Evolutionary conservation across 2,888 invertebrate species (phyloP).

Genomic region (Scrobipalpa atriplicella): DNA sequence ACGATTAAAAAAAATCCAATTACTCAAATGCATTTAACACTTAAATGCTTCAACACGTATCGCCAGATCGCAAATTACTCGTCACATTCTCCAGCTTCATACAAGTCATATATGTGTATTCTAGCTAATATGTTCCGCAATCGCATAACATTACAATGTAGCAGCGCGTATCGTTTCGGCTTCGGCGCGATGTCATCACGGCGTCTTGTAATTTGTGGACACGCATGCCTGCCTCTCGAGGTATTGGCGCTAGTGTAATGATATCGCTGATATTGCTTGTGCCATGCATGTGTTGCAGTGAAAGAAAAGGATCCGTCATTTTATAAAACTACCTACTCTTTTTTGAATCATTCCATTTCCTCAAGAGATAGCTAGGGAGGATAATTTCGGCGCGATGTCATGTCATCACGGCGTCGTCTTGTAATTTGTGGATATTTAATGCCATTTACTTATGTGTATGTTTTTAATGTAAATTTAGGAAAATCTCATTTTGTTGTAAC

Average conservation of each 20-base stretch:
- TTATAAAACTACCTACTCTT: background rate
- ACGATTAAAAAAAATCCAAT: background rate
- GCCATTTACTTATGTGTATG: background rate
- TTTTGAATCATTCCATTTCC: no score
- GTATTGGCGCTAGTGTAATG: conserved; percentile 20
- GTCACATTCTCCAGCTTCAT: conserved; percentile 10
- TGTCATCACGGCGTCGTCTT: background rate
- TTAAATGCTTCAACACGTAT: background rate
- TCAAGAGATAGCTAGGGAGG: background rate
- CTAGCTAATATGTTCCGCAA: conserved; percentile 27
- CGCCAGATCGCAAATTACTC: conserved; percentile 10
- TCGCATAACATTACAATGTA: conserved; percentile 41
- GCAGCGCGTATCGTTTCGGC: conserved; percentile 48
- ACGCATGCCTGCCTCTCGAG: conserved; percentile 38
- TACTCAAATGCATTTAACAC: background rate
- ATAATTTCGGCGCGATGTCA: background rate
- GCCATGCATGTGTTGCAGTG: background rate
- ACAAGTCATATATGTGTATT: background rate
- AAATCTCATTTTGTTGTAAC: background rate
- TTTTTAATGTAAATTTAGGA: background rate
- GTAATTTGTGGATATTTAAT: no score
- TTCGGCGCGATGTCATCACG: conserved; percentile 50
- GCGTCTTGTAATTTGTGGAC: conserved; percentile 44
- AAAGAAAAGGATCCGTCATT: background rate
- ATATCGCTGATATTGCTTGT: conserved; percentile 12